Percentiles rank a stretch among this genome's conserved stretches.
phyloP scores from a whole-genome alignment of 2,797 vertebrate genomes.

The Enteromius afrohamiltoni region DNA sequence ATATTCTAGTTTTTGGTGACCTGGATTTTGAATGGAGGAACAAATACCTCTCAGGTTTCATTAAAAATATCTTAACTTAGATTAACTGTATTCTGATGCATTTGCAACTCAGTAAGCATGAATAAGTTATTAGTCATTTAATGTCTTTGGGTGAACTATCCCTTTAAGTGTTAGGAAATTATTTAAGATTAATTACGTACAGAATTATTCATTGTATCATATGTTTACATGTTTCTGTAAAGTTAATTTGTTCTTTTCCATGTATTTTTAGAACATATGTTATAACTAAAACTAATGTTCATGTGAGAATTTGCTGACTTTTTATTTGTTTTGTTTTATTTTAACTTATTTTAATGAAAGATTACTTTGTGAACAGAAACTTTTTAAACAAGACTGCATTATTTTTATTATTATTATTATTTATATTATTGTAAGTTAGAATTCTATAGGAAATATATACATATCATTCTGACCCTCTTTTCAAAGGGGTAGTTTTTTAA shows the following conservation, averaged over 20 bases:
- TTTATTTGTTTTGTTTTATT: neutral
- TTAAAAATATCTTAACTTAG: neutral
- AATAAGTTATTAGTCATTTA: neutral
- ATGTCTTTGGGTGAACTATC: neutral
- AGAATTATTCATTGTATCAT: neutral
- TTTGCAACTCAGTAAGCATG: neutral
- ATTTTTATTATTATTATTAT: neutral
- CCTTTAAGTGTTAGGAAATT: neutral
- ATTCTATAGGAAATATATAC: neutral
- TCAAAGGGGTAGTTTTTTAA: neutral
- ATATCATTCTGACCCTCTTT: conserved; percentile 14
- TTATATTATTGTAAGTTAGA: neutral
- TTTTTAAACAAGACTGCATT: neutral
- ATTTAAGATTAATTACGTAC: neutral
- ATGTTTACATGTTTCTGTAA: neutral
- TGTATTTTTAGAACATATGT: neutral
- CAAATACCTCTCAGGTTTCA: neutral
- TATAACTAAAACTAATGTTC: neutral
- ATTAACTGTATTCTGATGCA: neutral
- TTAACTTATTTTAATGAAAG: neutral
- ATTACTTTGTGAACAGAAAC: neutral
- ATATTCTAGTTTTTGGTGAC: neutral
- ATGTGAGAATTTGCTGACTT: conserved; percentile 1
- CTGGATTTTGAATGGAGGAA: neutral
- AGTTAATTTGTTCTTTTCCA: neutral